Conservation (phyloP, 2,113 vertebrate genomes). For the Geothlypis trichas region DNA sequence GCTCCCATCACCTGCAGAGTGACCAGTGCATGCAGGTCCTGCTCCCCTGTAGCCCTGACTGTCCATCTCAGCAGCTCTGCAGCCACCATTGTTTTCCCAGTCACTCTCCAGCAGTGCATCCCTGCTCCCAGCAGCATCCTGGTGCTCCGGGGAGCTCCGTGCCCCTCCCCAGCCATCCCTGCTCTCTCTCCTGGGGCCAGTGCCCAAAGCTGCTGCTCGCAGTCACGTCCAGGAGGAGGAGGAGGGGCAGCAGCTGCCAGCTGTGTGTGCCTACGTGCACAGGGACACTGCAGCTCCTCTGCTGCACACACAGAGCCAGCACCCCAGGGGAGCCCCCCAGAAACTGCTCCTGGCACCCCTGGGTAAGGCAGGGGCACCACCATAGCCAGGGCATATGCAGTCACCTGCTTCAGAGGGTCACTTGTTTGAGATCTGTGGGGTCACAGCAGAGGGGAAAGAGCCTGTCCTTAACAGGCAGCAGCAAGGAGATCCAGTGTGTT, state of each 20-base stretch:
- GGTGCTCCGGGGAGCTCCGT: background rate
- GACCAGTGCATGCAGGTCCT: background rate
- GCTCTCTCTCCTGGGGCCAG: background rate
- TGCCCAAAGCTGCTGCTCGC: background rate
- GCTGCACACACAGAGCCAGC: background rate
- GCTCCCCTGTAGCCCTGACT: background rate
- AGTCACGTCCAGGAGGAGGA: background rate
- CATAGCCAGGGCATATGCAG: background rate
- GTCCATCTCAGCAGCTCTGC: background rate
- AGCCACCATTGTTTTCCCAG: fast-evolving
- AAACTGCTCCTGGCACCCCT: background rate
- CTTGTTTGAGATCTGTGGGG: background rate
- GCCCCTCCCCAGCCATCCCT: background rate
- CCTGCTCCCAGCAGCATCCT: background rate
- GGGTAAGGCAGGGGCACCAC: background rate
- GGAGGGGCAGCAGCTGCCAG: background rate
- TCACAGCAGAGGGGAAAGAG: background rate
- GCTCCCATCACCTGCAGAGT: background rate
- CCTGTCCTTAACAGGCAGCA: background rate
- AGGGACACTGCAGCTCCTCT: background rate
- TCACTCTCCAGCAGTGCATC: background rate
- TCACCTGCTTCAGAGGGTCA: background rate
- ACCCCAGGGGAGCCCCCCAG: background rate
- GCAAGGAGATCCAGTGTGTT: too few species aligned
- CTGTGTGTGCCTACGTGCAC: background rate